phyloP scores from a whole-genome alignment of 1,140 invertebrate species.

The Scaptomyza pallida region DNA sequence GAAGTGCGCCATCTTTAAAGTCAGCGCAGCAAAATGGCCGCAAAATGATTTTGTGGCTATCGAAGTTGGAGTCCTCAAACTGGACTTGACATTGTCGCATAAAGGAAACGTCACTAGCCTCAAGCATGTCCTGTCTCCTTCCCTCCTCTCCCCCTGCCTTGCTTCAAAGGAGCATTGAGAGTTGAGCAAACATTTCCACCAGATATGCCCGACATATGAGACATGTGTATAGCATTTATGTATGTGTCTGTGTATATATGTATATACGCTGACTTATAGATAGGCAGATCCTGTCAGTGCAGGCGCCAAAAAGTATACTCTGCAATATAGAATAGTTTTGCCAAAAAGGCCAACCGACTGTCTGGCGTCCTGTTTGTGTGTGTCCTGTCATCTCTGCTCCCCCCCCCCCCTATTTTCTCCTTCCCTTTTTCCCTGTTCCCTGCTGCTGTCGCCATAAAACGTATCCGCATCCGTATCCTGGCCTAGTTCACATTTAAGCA shows the following conservation, averaged over 20 bases:
- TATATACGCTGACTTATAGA: neutral
- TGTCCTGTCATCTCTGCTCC: conserved; percentile 12
- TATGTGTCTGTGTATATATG: neutral
- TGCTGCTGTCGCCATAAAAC: conserved; percentile 15
- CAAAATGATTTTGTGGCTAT: conserved; percentile 27
- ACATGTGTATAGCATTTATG: neutral
- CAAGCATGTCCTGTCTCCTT: conserved; percentile 63
- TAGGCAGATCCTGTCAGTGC: conserved; percentile 23
- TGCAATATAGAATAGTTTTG: conserved; percentile 24
- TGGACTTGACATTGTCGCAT: conserved; percentile 74
- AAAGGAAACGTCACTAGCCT: conserved; percentile 66
- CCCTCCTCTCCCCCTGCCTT: no score
- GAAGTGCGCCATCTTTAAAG: conserved; percentile 56
- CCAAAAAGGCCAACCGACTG: conserved; percentile 35
- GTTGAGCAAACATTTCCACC: conserved; percentile 41
- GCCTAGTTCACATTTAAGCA: conserved; percentile 73
- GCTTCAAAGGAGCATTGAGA: conserved; percentile 1
- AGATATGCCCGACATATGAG: conserved; percentile 1
- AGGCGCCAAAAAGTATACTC: conserved; percentile 41
- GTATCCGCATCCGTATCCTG: conserved; percentile 42
- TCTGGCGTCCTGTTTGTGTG: conserved; percentile 37
- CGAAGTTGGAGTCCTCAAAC: neutral
- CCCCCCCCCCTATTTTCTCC: conserved; percentile 14
- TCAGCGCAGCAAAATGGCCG: neutral
- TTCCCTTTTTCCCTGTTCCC: neutral